Conservation (phyloP, 2,888 invertebrate genomes). For the Xestia xanthographa region DNA sequence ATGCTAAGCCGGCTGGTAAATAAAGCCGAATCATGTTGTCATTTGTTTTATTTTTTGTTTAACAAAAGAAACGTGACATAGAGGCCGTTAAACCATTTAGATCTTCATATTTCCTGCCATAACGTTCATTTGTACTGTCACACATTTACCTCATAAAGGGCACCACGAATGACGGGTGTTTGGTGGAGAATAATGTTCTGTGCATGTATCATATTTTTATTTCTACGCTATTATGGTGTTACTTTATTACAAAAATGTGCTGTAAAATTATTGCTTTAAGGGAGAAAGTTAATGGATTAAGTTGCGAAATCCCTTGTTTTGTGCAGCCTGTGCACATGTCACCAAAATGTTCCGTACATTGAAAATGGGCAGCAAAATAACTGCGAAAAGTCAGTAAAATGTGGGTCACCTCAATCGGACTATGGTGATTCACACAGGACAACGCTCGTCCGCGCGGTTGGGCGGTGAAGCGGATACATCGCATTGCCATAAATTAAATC, state of each 20-base stretch:
- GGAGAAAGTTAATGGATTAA: constrained; percentile 8
- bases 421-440: background rate
- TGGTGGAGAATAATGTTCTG: constrained; percentile 30
- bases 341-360: background rate
- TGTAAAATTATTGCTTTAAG: constrained; percentile 26
- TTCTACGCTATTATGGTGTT: constrained; percentile 18
- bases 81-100: constrained; percentile 25
- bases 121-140: constrained; percentile 44
- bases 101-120: constrained; percentile 20
- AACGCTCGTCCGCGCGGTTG: background rate
- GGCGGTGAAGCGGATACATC: no score
- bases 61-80: constrained; percentile 7
- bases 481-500: no score
- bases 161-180: constrained; percentile 27
- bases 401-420: background rate
- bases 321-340: no score
- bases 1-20: no score
- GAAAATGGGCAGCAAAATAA: background rate
- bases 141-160: constrained; percentile 43
- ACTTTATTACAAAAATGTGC: constrained; percentile 48
- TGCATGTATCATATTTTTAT: constrained; percentile 29
- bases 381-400: background rate
- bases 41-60: constrained; percentile 1
- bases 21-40: constrained; percentile 3
- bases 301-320: background rate